Conservation (phyloP, 2,797 vertebrate genomes). For the Luscinia luscinia region DNA sequence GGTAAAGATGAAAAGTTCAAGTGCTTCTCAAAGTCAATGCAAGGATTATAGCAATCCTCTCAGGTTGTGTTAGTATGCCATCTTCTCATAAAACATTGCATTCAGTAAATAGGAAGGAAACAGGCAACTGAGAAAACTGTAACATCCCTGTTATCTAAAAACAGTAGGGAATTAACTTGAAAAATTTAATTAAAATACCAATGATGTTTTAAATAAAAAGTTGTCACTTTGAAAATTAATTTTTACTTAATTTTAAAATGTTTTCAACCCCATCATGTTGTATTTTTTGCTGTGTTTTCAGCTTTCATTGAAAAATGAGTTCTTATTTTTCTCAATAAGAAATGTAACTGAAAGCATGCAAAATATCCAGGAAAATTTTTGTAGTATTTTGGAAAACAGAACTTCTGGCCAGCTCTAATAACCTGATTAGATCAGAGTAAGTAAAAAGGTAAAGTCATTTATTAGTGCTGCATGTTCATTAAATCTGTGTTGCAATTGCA, state of each 20-base stretch:
- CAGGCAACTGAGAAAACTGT: not conserved
- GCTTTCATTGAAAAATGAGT: not conserved
- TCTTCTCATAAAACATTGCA: not conserved
- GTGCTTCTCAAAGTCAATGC: not conserved
- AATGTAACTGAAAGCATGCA: not conserved
- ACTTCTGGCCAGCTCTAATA: not conserved
- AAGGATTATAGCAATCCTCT: not conserved
- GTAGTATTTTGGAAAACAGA: not conserved
- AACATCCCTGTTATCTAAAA: not conserved
- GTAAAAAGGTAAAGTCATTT: not conserved
- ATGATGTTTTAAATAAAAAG: not conserved
- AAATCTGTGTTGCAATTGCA: not conserved
- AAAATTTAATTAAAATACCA: not conserved
- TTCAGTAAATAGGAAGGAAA: not conserved
- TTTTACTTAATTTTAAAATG: not conserved
- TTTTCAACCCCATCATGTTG: not conserved
- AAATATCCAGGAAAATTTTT: not conserved
- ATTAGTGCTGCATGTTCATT: not conserved
- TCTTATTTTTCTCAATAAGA: not conserved
- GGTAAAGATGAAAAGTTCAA: not conserved
- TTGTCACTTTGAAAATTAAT: rapidly evolving
- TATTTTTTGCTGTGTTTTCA: not conserved
- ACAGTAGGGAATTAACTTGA: not conserved
- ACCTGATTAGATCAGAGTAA: not conserved
- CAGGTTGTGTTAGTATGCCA: not conserved